phyloP scores from a whole-genome alignment of 2,113 vertebrate genomes.

The Tricholaema leucomelas region DNA sequence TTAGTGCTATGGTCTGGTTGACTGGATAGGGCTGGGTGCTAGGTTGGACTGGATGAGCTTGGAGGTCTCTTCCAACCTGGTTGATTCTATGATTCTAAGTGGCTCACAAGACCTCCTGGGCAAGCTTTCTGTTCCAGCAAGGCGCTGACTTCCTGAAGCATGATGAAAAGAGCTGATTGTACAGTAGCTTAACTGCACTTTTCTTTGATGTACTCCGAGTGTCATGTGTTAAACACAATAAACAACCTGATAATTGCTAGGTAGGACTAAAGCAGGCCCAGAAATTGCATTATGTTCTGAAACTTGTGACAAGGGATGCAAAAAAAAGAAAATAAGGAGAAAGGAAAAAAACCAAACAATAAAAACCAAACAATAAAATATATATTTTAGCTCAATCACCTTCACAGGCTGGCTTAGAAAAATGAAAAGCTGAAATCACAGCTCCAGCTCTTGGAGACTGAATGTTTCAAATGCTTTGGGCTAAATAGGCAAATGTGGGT shows the following conservation, averaged over 20 bases:
- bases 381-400: conserved; percentile 9
- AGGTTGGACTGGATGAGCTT: no score
- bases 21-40: no score
- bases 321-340: no score
- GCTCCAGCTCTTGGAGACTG: background rate
- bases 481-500: background rate
- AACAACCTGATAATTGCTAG: conserved; percentile 8
- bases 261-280: conserved; percentile 40
- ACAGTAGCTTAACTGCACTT: background rate
- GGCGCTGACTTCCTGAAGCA: background rate
- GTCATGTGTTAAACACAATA: conserved; percentile 44
- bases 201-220: conserved; percentile 43
- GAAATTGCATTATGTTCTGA: conserved; percentile 23
- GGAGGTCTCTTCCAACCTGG: no score
- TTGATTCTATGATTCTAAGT: background rate
- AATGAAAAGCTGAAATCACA: conserved; percentile 1
- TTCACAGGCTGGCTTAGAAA: background rate
- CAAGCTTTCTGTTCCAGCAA: background rate
- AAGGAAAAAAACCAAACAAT: background rate
- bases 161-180: conserved; percentile 8
- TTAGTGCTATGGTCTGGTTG: no score
- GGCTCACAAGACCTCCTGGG: background rate
- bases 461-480: background rate
- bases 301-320: conserved; percentile 33
- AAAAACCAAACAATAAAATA: no score